Evolutionary conservation across 2,888 invertebrate genomes (phyloP).

Genomic region (Drosophila nr. perissopoda): DNA sequence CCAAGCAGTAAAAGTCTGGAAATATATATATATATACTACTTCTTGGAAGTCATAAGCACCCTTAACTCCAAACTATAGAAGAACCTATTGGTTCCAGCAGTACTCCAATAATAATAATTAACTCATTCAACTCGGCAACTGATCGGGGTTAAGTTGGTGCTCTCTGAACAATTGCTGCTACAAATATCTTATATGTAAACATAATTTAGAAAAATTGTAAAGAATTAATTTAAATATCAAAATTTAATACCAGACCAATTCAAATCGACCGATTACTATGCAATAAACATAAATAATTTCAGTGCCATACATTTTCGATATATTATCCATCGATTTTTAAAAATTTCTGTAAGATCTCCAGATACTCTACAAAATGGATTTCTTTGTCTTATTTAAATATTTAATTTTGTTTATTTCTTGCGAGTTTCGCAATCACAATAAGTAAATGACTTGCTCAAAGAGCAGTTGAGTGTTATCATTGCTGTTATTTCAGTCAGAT

Average conservation of each 20-base stretch:
- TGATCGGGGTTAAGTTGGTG: background rate
- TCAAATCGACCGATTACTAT: background rate
- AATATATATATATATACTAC: background rate
- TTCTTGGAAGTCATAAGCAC: background rate
- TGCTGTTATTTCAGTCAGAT: conserved; percentile 4
- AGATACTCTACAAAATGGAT: too few relatives aligned
- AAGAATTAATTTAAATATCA: background rate
- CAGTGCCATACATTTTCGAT: background rate
- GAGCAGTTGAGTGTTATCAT: conserved; percentile 7
- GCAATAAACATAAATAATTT: background rate
- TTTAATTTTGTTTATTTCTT: background rate
- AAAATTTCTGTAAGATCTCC: background rate
- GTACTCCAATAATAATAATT: background rate
- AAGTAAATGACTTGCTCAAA: background rate
- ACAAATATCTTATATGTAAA: background rate
- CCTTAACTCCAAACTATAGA: background rate
- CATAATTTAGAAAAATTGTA: background rate
- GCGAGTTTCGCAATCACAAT: background rate
- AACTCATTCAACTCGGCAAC: background rate
- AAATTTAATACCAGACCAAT: background rate
- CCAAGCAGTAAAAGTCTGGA: background rate
- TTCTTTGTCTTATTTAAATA: background rate
- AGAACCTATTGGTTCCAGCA: background rate
- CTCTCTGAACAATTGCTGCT: background rate
- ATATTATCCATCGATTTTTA: background rate